Base-by-base conservation (phyloP, 2,888 invertebrate genomes). In the Hemaris fuciformis region DNA sequence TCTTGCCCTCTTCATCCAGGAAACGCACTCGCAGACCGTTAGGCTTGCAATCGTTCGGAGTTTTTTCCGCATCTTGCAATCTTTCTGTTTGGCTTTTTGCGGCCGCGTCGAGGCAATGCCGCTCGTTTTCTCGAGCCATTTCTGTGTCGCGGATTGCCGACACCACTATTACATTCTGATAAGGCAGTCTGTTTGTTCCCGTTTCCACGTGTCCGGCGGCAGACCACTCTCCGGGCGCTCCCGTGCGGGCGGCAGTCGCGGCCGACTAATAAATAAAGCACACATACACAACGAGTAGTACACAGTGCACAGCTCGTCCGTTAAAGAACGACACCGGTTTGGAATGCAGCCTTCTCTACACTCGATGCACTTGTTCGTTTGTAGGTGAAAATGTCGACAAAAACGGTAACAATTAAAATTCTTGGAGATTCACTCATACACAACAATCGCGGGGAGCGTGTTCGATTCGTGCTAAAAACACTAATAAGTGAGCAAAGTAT, bases 251-350 rank as follows among this genome's bases (percentile, higher is more conserved):
- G 53, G 8, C 13, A 10, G n/a, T n/a, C 38, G 38, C 38, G 38
- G 38, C 3, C 18, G 15, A 79, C 77, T 81, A 81, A 83, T 78
- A 80, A 80, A 81, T 81, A 81, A 83, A 84, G 86, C 84, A 84
- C 84, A 84, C 84, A 88, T 87, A 82, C 81, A 85, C 53, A 31
- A 53, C 53, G 18, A 53, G 31, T 53, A 53, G 53, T 82, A 70
- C 62, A 69, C 81, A 83, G 87, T 86, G 87, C 85, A 87, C 89
- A 88, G 88, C 84, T 83, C 84, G 89, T 86, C 87, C 89, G 87
- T 86, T 89, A 87, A 87, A 85, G 86, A 89, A 87, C 90, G 88
- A 87, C 91, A 91, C 90, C 86, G 89, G 90, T 87, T 89, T 81
- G 91, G 91, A 91, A 92, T 91, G 91, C 85, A 85, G 89, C 89